phyloP scores from a whole-genome alignment of 2,888 invertebrate species.

The Pristionchus exspectatus region DNA sequence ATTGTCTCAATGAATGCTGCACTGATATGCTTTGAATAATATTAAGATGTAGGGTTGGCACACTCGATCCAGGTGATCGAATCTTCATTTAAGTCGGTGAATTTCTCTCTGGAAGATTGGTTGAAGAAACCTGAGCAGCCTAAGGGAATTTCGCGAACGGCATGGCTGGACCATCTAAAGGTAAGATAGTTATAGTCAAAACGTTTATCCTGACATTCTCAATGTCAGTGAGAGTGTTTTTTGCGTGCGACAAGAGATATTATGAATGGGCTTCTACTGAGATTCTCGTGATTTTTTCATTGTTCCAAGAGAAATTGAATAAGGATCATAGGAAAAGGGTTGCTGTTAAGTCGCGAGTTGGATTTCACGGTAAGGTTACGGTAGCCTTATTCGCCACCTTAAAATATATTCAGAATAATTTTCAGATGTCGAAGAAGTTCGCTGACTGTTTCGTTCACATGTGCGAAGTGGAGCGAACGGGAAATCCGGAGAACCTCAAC shows the following conservation, averaged over 20 bases:
- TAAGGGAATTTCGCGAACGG: not conserved
- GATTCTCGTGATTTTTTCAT: too few species aligned
- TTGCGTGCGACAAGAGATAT: too few species aligned
- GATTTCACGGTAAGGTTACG: too few species aligned
- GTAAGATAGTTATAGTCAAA: not conserved
- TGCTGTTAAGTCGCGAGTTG: too few species aligned
- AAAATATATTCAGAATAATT: not conserved
- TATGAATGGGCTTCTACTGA: too few species aligned
- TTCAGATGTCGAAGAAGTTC: conserved; percentile 4
- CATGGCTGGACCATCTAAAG: not conserved
- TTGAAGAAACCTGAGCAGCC: not conserved
- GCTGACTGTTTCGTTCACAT: not conserved
- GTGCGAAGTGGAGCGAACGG: not conserved
- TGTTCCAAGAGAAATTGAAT: too few species aligned
- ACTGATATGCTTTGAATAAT: not conserved
- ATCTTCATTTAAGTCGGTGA: not conserved
- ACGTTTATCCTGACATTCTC: too few species aligned
- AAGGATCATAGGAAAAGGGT: too few species aligned
- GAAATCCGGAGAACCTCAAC: not conserved
- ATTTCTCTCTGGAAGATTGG: not conserved
- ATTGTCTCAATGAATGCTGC: not conserved
- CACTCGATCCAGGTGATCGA: too few species aligned
- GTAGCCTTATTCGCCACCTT: too few species aligned
- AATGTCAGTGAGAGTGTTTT: not conserved
- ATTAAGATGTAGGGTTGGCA: too few species aligned